Evolutionary conservation across 2,797 vertebrate genomes (phyloP).

Genomic region (Arnoldichthys spilopterus): DNA sequence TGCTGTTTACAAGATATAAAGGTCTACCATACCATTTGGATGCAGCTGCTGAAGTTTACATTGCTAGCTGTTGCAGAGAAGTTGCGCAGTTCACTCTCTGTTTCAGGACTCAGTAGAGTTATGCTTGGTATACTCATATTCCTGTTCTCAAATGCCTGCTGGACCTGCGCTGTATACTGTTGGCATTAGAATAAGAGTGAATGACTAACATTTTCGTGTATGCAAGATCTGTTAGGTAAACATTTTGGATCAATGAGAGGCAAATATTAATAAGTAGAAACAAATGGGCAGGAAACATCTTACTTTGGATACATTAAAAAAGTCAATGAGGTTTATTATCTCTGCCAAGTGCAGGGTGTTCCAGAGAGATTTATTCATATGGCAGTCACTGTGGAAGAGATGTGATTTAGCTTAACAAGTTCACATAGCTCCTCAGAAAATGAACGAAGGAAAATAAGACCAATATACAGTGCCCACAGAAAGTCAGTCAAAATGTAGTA

Average conservation of each 20-base stretch:
- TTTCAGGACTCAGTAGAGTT: constrained; percentile 70
- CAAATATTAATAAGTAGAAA: not conserved
- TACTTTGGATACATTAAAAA: constrained; percentile 82
- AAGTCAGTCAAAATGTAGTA: too few relatives aligned
- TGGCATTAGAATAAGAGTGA: not conserved
- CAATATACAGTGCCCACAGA: not conserved
- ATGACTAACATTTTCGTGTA: not conserved
- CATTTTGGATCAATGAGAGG: not conserved
- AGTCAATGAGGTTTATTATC: constrained; percentile 67
- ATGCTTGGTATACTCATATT: constrained; percentile 72
- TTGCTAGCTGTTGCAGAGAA: constrained; percentile 54
- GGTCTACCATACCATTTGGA: constrained; percentile 71
- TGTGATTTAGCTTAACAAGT: not conserved
- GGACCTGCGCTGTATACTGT: constrained; percentile 80
- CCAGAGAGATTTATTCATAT: constrained; percentile 79
- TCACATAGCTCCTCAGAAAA: not conserved
- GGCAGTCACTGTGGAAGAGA: constrained; percentile 77
- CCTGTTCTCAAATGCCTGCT: constrained; percentile 65
- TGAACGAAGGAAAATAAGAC: not conserved
- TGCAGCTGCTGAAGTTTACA: constrained; percentile 64
- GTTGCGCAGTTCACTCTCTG: constrained; percentile 57
- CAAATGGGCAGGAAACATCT: constrained; percentile 33
- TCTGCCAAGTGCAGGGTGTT: constrained; percentile 73
- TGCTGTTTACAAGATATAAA: not conserved
- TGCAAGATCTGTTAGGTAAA: not conserved